phyloP scores from a whole-genome alignment of 2,113 vertebrate genomes.

The Takifugu bimaculatus region DNA sequence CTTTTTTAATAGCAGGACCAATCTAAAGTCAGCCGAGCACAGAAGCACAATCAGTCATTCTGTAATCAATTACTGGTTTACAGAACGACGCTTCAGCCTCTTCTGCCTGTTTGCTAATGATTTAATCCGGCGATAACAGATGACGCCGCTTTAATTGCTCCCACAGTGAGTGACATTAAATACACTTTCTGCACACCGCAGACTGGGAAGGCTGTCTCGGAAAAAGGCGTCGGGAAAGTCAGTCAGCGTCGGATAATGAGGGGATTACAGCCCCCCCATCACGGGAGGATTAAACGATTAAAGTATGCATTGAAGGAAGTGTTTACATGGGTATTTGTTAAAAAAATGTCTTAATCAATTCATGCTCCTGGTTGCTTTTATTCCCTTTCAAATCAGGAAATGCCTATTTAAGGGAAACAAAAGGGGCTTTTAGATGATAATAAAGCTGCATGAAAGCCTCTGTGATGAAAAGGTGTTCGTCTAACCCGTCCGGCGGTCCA shows the following conservation, averaged over 20 bases:
- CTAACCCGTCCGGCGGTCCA: no score
- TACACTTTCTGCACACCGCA: constrained; percentile 26
- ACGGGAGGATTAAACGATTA: constrained; percentile 51
- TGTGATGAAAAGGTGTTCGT: no score
- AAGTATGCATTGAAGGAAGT: constrained; percentile 28
- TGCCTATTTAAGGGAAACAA: no score
- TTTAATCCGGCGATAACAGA: constrained; percentile 28
- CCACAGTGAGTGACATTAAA: constrained; percentile 14
- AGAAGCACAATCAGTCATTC: no score
- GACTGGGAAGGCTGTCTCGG: constrained; percentile 19
- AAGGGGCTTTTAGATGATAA: no score
- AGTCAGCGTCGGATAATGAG: constrained; percentile 46
- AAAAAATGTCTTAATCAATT: constrained; percentile 17
- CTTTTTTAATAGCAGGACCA: no score
- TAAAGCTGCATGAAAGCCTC: no score
- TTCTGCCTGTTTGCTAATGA: constrained; percentile 18
- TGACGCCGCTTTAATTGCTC: constrained; percentile 6
- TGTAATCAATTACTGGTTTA: no score
- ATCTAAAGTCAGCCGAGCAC: no score
- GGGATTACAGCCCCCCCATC: constrained; percentile 47
- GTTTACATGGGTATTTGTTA: constrained; percentile 19
- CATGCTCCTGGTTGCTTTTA: neutral
- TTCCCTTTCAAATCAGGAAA: neutral
- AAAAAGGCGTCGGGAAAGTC: constrained; percentile 33
- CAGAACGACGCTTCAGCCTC: no score